These are phyloP conservation scores for Abscondita cerata DNA, from an alignment of 2,888 invertebrate species.

Conservation along the genomic window DNA sequence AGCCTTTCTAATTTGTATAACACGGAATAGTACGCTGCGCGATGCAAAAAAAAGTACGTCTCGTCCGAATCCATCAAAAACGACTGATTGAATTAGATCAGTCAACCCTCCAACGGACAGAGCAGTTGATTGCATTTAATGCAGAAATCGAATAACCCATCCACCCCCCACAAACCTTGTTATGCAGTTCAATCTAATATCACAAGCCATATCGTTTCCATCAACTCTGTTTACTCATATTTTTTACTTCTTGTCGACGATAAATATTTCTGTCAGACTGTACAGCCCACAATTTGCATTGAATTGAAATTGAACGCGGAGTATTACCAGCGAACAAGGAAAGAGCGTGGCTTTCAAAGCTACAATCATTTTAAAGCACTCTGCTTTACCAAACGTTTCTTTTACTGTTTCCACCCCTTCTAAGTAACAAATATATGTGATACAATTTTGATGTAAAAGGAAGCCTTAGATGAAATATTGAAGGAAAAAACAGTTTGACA, in stretches of 20 bases:
- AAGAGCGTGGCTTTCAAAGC: conserved; percentile 54
- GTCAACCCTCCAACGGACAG: conserved; percentile 29
- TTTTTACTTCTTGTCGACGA: conserved; percentile 1
- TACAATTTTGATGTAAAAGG: conserved; percentile 37
- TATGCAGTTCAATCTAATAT: conserved; percentile 39
- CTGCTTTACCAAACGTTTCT: conserved; percentile 50
- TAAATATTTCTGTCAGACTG: conserved; percentile 26
- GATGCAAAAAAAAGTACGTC: conserved; percentile 1
- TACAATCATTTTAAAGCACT: conserved; percentile 52
- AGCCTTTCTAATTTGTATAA: conserved; percentile 26
- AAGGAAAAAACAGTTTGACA: conserved; percentile 10
- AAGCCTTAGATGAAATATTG: too few species aligned
- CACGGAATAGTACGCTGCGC: neutral
- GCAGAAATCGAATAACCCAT: conserved; percentile 39
- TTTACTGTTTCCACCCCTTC: conserved; percentile 49
- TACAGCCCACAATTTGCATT: conserved; percentile 51
- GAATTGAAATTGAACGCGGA: conserved; percentile 49
- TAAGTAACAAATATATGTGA: conserved; percentile 51
- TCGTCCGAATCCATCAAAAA: conserved; percentile 23
- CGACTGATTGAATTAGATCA: conserved; percentile 31
- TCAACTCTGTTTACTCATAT: conserved; percentile 17
- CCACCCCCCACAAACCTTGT: conserved; percentile 36
- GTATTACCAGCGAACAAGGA: conserved; percentile 54
- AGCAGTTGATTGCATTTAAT: conserved; percentile 39
- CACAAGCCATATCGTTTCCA: conserved; percentile 26